phyloP scores from a whole-genome alignment of 2,113 vertebrate species.

The Hiodon tergisus region DNA sequence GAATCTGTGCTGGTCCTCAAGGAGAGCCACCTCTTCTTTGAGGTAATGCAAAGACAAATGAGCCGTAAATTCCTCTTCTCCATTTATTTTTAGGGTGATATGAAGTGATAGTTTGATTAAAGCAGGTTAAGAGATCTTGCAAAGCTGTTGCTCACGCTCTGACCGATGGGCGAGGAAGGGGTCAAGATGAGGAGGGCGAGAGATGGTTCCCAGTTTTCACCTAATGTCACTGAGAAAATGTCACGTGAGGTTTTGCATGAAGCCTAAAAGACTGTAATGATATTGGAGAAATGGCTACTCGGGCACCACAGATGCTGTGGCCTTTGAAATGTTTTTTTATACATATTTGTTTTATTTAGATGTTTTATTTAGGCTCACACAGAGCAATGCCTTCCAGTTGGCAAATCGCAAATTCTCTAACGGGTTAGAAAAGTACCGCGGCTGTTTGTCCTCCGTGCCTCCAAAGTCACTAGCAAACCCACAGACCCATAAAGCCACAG shows the following conservation, averaged over 20 bases:
- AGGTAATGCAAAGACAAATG: conserved; percentile 60
- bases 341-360: too few relatives aligned
- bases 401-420: too few relatives aligned
- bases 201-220: conserved; percentile 13
- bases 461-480: background rate
- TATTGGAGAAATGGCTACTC: background rate
- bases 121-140: conserved; percentile 58
- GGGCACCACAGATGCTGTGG: too few relatives aligned
- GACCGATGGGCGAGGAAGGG: conserved; percentile 50
- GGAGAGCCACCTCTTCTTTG: conserved; percentile 49
- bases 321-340: too few relatives aligned
- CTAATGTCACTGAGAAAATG: background rate
- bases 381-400: too few relatives aligned
- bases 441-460: background rate
- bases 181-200: conserved; percentile 47
- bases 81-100: conserved; percentile 61
- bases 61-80: conserved; percentile 37
- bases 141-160: conserved; percentile 51
- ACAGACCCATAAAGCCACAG: background rate
- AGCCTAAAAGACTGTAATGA: background rate
- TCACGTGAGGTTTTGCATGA: too few relatives aligned
- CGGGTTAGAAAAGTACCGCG: too few relatives aligned
- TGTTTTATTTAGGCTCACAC: too few relatives aligned
- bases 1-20: conserved; percentile 60
- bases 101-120: conserved; percentile 67